Base-by-base conservation (phyloP, 1,140 invertebrate genomes). In the Chrysopa pallens region DNA sequence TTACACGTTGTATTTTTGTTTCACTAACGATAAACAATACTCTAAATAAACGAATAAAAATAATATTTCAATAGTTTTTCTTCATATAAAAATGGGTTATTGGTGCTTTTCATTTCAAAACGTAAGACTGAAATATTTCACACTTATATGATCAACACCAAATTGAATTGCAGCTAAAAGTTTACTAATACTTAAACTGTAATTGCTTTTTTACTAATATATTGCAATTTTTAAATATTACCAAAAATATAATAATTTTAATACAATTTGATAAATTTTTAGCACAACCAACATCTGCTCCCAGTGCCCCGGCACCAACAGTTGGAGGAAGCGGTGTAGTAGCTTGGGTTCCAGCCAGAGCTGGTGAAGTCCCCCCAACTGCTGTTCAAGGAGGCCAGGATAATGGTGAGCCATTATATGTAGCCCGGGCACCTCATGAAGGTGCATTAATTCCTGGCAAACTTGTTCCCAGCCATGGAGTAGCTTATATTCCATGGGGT, bases 371-470 rank as follows among this genome's bases (percentile, higher is more conserved):
- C 3, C 81, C 85, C 0, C 70, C 80, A 1, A 73, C 72, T 41
- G 78, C 80, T 4, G 68, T 86, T 5, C 65, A 72, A 9, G 83
- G 78, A 1, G 85, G 84, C 23, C 69, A 76, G 47, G 80, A 84
- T 48, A 68, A 68, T 43, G 77, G 70, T 0, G 84, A 85, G 56
- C 65, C 74, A 7, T 53, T 86, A 29, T 87, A 73, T 52, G 74
- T 90, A 8, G 78, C 73, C 2, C 66, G 84, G 44, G 79, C 78
- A 5, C 55, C 60, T 28, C 78, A 84, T 46, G 77, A 85, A 52
- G 82, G 81, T 28, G 80, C 75, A 36, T 52, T 82, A 6, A 67
- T 87, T 47, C 84, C 84, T 45, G 85, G 85, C 29, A 90, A 90
- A 61, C 59, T 83, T 6, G 68, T 76, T 35, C 66, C 73, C 0